Evolutionary conservation across 2,113 vertebrate species (phyloP), one percentile per base, ranked within the genome.

Genomic region (Grallaria varia): DNA sequence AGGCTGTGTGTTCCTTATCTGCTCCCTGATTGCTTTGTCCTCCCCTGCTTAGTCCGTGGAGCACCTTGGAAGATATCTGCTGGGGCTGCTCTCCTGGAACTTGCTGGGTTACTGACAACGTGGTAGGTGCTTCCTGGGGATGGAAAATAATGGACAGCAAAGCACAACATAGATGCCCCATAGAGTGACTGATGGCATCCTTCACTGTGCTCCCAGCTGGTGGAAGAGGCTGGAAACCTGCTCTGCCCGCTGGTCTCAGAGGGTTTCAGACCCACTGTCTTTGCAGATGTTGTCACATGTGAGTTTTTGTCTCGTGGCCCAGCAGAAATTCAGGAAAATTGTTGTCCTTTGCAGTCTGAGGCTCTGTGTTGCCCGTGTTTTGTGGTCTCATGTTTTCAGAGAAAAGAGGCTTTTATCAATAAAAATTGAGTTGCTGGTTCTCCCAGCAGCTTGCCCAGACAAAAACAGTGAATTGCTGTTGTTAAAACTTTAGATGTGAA

Each of bases 321-420:
- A 64, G 44, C 60, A 85, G 73, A 85, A 87, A 44, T 4, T 35
- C 44, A 59, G 52, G 56, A 74, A 59, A 60, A 31, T 21, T 31
- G 7, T 39, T 72, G 62, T 75, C 10, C 9, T 59, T 53, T 35
- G 27, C 63, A 66, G 31, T n/a, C 37, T 28, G 58, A 85, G 66
- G 56, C 44, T 79, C 35, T 71, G 44, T 0, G 0, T 37, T 91
- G 77, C 47, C 80, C 53, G 47, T 0, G 0, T 33, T 91, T 62
- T 19, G 33, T 0, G 2, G 33, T 55, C 47, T 39, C 66, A 6
- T 60, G 74, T 18, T 95, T 91, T 84, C 50, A 74, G 60, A 75
- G 86, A 42, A 86, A 69, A 82, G 49, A 87, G 62, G n/a, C 10
- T 84, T 94, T 84, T 58, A 39, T 84, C 91, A 81, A 87, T 77